phyloP scores from a whole-genome alignment of 1,140 invertebrate species.

The Drosophila setifemur region DNA sequence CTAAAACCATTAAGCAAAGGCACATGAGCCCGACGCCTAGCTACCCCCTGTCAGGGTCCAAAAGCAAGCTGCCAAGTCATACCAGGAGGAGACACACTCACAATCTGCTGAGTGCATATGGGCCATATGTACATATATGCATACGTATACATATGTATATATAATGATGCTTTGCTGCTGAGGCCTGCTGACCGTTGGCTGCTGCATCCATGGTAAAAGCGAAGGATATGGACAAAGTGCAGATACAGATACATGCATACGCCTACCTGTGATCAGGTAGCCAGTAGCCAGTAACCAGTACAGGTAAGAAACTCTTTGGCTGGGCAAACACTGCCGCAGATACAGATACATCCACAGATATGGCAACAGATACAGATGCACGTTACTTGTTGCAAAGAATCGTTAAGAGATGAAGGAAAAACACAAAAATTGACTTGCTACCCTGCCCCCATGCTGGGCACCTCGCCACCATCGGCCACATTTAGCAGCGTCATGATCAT shows the following conservation, averaged over 20 bases:
- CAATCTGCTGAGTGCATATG: conserved; percentile 16
- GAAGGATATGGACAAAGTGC: conserved; percentile 51
- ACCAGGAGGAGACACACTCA: conserved; percentile 31
- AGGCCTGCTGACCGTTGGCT: conserved; percentile 56
- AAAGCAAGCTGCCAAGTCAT: conserved; percentile 63
- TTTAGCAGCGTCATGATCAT: conserved; percentile 72
- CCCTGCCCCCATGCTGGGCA: conserved; percentile 47
- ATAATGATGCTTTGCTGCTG: conserved; percentile 34
- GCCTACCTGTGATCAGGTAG: conserved; percentile 76
- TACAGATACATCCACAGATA: conserved; percentile 15
- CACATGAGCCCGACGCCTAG: conserved; percentile 56
- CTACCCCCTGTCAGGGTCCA: conserved; percentile 57
- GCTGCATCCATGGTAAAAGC: conserved; percentile 25
- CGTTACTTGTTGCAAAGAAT: conserved; percentile 74
- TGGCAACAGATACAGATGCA: conserved; percentile 61
- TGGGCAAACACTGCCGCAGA: conserved; percentile 48
- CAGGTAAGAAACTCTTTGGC: conserved; percentile 69
- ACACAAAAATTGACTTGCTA: conserved; percentile 41
- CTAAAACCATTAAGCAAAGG: conserved; percentile 76
- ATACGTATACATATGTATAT: conserved; percentile 22
- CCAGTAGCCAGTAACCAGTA: conserved; percentile 24
- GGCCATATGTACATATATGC: conserved; percentile 6
- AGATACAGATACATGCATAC: conserved; percentile 56
- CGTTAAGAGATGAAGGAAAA: conserved; percentile 50
- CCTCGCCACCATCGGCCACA: conserved; percentile 28